phyloP scores from a whole-genome alignment of 2,797 vertebrate genomes.

The Todus mexicanus region DNA sequence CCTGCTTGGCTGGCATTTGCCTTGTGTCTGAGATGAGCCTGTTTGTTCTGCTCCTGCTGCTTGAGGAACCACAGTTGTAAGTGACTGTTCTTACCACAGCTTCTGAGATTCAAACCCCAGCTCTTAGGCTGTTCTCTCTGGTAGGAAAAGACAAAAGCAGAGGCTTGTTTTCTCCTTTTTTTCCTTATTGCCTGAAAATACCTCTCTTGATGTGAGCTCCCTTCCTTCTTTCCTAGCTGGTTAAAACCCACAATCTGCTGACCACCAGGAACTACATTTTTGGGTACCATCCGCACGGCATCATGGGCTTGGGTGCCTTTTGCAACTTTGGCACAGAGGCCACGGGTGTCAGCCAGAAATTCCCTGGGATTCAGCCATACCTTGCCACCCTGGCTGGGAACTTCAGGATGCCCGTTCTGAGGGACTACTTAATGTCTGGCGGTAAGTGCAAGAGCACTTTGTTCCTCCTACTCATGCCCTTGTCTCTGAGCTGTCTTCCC shows the following conservation, averaged over 20 bases:
- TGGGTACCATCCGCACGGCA: conserved; percentile 95
- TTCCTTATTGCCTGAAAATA: background rate
- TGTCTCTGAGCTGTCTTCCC: background rate
- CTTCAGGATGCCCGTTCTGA: conserved; percentile 89
- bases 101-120: background rate
- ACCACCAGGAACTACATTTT: conserved; percentile 96
- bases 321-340: conserved; percentile 98
- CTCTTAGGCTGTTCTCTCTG: background rate
- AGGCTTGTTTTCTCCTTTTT: background rate
- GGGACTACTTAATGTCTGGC: conserved; percentile 97
- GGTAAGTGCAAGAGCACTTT: conserved; percentile 75
- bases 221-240: conserved; percentile 78
- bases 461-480: background rate
- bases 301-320: conserved; percentile 94
- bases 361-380: conserved; percentile 91
- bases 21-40: background rate
- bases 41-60: background rate
- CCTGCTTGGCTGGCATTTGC: background rate
- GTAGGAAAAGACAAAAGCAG: background rate
- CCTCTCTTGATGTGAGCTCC: background rate
- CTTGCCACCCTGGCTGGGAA: conserved; percentile 94
- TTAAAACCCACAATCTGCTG: conserved; percentile 92
- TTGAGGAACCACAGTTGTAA: background rate
- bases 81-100: background rate
- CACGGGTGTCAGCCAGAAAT: conserved; percentile 92